Conservation (phyloP, 2,797 vertebrate genomes). For the Pseudochirops cupreus region DNA sequence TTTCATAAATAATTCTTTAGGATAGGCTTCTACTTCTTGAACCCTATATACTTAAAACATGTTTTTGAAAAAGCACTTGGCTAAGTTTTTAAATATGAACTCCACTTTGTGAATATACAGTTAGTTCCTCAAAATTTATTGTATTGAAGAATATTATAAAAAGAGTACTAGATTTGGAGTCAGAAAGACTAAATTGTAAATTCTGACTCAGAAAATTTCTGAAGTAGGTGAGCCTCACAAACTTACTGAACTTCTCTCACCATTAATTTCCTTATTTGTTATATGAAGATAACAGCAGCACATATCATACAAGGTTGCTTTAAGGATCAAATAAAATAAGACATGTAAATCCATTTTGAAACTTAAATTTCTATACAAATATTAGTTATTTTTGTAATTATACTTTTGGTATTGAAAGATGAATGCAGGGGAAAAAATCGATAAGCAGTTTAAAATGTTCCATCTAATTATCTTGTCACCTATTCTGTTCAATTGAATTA, state of each 20-base stretch:
- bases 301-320: not conserved
- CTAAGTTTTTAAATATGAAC: slow-evolving; percentile 13
- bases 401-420: not conserved
- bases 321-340: not conserved
- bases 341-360: not conserved
- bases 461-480: slow-evolving; percentile 6
- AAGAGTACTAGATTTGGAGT: not conserved
- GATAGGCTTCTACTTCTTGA: not conserved
- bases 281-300: not conserved
- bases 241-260: not conserved
- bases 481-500: slow-evolving; percentile 31
- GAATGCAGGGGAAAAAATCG: slow-evolving; percentile 11
- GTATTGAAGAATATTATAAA: not conserved
- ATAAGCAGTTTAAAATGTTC: slow-evolving; percentile 26
- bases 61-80: slow-evolving; percentile 45
- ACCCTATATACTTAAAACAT: not conserved
- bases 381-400: not conserved
- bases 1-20: slow-evolving; percentile 48
- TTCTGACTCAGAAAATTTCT: not conserved
- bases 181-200: not conserved
- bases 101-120: slow-evolving; percentile 43
- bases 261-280: not conserved
- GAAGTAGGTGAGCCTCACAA: not conserved
- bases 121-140: slow-evolving; percentile 14
- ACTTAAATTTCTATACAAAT: not conserved